Base-by-base conservation (phyloP, 2,888 invertebrate species). In the Syritta pipiens region DNA sequence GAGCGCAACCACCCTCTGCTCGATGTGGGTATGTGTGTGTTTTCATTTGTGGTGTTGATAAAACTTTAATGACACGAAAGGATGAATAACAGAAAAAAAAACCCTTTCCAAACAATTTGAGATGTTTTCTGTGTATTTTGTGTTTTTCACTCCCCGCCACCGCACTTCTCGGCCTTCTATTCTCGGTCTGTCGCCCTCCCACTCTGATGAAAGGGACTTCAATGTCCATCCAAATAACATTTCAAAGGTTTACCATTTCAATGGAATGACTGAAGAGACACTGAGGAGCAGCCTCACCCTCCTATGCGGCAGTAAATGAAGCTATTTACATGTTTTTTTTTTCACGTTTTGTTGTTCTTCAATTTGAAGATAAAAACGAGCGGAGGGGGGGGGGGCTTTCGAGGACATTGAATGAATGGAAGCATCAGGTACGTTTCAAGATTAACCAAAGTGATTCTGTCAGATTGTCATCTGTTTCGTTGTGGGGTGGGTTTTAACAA, bases 21-120 rank as follows among this genome's bases (percentile, higher is more conserved):
- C 4, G 20, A 9, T 24, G 20, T 9, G 10, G 4, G 19, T 40
- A 26, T 42, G 30, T 49, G 81, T 81, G 69, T 83, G 84, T 82
- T 83, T 83, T 81, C 84, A 82, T 85, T 85, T 85, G 84, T 82
- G 83, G 82, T 81, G 81, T 82, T 86, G 85, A 85, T 86, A 85
- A 86, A 86, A 86, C 86, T 86, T 86, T 86, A 86, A 86, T 86
- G 86, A 85, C 84, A 83, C 85, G 84, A 84, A 82, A 81, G 48
- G 42, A 60, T 46, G 60, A 35, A 57, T 35, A 32, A 42, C 30
- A 42, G 51, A 19, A 40, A 37, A 44, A 37, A 26, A 10, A 63
- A 24, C 30, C 49, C 40, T 62, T 79, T 79, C 74, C 79, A 68
- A 74, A 74, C 79, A 79, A 79, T 79, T 79, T 79, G 74, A 79